phyloP scores from a whole-genome alignment of 2,113 vertebrate species.

The Carollia perspicillata region DNA sequence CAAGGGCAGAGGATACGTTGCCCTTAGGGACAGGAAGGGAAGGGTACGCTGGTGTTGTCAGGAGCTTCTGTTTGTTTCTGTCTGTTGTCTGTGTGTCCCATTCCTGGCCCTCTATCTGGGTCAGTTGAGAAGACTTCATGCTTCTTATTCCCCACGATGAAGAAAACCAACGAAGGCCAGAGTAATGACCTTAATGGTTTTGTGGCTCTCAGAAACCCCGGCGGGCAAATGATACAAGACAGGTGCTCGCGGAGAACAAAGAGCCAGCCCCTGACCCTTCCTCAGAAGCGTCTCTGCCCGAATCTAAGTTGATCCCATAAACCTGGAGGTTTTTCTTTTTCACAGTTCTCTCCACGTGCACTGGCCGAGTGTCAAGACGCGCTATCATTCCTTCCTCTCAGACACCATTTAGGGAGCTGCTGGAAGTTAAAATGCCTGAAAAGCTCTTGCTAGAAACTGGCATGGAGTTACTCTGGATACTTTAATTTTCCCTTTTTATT shows the following conservation, averaged over 20 bases:
- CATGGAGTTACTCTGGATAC: slow-evolving; percentile 71
- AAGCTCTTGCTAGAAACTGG: slow-evolving; percentile 60
- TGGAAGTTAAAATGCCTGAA: slow-evolving; percentile 70
- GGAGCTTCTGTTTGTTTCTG: not conserved
- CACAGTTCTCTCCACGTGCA: not conserved
- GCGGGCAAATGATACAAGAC: not conserved
- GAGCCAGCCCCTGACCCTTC: not conserved
- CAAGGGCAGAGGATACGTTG: no score
- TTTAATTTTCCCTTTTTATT: slow-evolving; percentile 78
- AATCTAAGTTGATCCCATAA: not conserved
- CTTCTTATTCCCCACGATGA: not conserved
- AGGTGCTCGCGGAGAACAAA: not conserved
- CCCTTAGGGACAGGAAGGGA: not conserved
- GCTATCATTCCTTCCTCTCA: not conserved
- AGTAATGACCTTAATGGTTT: not conserved
- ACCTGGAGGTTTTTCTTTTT: not conserved
- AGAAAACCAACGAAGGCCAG: not conserved
- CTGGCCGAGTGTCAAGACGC: not conserved
- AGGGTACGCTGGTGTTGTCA: not conserved
- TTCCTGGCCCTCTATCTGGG: not conserved
- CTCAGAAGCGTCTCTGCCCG: not conserved
- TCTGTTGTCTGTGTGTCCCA: not conserved
- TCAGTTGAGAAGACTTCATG: not conserved
- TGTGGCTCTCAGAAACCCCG: not conserved
- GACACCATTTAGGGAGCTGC: not conserved